These are phyloP conservation scores for Platyrinchus mystaceus DNA, from an alignment of 2,797 vertebrate genomes.

Conservation along the genomic window DNA sequence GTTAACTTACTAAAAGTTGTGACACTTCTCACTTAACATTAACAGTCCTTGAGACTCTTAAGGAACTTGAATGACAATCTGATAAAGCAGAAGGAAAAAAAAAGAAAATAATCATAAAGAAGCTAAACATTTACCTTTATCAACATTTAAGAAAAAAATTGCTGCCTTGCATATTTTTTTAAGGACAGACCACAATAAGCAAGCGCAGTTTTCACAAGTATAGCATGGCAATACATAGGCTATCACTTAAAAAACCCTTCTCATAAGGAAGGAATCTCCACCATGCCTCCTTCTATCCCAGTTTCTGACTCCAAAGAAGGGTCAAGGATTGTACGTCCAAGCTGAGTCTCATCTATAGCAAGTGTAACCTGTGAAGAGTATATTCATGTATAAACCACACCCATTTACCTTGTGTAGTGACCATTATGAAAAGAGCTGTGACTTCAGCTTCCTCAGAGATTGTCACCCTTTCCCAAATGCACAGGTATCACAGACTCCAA, in stretches of 20 bases:
- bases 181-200: neutral
- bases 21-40: neutral
- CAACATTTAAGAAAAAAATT: neutral
- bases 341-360: neutral
- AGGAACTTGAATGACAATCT: slow-evolving; percentile 2
- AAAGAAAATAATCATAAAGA: neutral
- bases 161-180: neutral
- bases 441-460: neutral
- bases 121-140: neutral
- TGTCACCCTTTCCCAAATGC: neutral
- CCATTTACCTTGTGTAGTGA: neutral
- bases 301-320: neutral
- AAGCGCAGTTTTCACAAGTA: neutral
- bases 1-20: neutral
- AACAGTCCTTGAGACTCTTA: neutral
- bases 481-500: rapidly evolving
- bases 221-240: neutral
- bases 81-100: slow-evolving; percentile 34
- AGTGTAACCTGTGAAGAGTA: neutral
- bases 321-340: neutral
- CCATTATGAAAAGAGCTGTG: neutral
- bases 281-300: neutral
- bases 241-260: neutral
- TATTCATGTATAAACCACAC: neutral
- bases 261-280: neutral